Percentiles rank a stretch among this genome's conserved stretches.
Conservation (phyloP, 2,888 invertebrate genomes). For the Spialia ferax region DNA sequence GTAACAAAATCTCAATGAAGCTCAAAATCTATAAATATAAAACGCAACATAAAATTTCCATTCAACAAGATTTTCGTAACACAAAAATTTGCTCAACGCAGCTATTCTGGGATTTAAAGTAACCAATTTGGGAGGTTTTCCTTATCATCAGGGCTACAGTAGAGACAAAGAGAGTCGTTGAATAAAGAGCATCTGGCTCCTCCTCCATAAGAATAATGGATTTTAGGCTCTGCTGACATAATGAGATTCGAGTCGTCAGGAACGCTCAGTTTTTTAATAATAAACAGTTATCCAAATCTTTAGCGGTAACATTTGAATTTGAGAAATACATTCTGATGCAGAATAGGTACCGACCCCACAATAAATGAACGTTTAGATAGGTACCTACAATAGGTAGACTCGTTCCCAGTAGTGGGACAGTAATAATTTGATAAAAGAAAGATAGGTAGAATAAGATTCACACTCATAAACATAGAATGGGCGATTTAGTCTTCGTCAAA, state of each 20-base stretch:
- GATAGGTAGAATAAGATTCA: too few relatives aligned
- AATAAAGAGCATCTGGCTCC: constrained; percentile 42
- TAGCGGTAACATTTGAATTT: neutral
- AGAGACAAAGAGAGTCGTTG: constrained; percentile 41
- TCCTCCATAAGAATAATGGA: constrained; percentile 36
- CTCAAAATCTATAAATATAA: neutral
- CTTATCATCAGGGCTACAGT: constrained; percentile 35
- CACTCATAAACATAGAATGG: too few relatives aligned
- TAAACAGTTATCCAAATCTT: neutral
- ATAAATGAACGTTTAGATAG: too few relatives aligned
- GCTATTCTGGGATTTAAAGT: constrained; percentile 33
- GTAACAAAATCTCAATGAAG: neutral
- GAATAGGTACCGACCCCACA: too few relatives aligned
- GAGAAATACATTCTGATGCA: too few relatives aligned
- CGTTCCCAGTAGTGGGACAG: too few relatives aligned
- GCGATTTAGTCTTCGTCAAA: too few relatives aligned
- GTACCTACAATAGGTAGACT: too few relatives aligned
- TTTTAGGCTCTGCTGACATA: constrained; percentile 22
- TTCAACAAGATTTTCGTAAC: constrained; percentile 11
- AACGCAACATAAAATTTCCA: constrained; percentile 9
- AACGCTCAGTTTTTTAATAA: neutral
- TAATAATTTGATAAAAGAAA: too few relatives aligned
- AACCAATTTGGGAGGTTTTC: constrained; percentile 39
- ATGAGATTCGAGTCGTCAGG: neutral
- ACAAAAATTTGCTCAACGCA: constrained; percentile 24